Base-by-base conservation (phyloP, 2,888 invertebrate genomes). In the Mythimna ferrago region DNA sequence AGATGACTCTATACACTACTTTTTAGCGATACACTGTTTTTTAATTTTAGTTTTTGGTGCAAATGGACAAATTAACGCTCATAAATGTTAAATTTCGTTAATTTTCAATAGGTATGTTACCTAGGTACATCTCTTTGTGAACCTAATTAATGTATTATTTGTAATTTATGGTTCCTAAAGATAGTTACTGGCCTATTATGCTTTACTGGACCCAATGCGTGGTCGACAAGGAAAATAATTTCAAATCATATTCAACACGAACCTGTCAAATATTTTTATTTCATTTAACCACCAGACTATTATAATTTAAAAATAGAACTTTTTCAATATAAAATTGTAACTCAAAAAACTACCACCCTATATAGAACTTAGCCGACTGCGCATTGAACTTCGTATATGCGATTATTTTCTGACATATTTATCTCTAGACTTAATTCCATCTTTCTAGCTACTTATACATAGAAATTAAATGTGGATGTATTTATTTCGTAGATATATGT, bases 141-240 rank as follows among this genome's bases (percentile, higher is more conserved):
- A 61, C 71, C 65, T 73, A 67, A 57, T 65, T 61, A 74, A 67
- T 56, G n/a, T 76, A 75, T 85, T 71, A 73, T 83, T 87, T 81
- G 78, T 85, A 86, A 87, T 86, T 76, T 66, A 79, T 87, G 79
- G 87, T 86, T 86, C 86, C 86, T 86, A 86, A 79, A 76, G 2
- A 79, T 79, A 87, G 83, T 85, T 85, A 87, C 86, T 84, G 87
- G 82, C 87, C 87, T 85, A 85, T 78, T 78, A 66, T 85, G 77
- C 87, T 86, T 86, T 75, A 81, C 71, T 76, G 38, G 32, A 73
- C 64, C 66, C 70, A 48, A 73, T 79, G 76, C 64, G 78, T 58
- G 71, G 73, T 75, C 77, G 83, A 71, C 73, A 32, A 64, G 62
- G 53, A 6, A 7, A 21, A 58, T 9, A 38, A 16, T 41, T 71